These are phyloP conservation scores for Enteromius viviparus DNA, from an alignment of 2,797 vertebrate species.

Conservation along the genomic window DNA sequence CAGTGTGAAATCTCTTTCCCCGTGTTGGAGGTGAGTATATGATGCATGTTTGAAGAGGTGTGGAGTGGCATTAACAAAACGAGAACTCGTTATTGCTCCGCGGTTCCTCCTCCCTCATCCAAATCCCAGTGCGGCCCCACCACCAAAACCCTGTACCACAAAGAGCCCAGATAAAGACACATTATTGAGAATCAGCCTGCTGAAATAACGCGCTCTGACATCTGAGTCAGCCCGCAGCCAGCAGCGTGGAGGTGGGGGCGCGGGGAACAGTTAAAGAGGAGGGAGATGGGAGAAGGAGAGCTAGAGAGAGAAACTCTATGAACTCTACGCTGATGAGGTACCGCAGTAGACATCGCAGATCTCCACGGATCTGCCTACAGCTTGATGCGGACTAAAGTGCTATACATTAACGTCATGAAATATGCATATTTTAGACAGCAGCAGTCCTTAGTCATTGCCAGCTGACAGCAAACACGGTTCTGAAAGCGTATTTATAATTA, in stretches of 20 bases:
- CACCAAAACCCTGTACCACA: conserved; percentile 49
- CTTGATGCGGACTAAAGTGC: conserved; percentile 30
- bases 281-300: conserved; percentile 22
- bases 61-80: conserved; percentile 37
- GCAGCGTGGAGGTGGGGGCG: conserved; percentile 33
- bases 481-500: conserved; percentile 44
- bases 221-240: conserved; percentile 57
- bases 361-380: conserved; percentile 21
- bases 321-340: conserved; percentile 41
- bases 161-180: conserved; percentile 58
- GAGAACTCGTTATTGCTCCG: conserved; percentile 20
- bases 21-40: conserved; percentile 32
- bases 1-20: conserved; percentile 15
- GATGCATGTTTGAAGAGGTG: conserved; percentile 38
- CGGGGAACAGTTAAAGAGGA: conserved; percentile 4
- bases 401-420: conserved; percentile 46
- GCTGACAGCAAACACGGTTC: conserved; percentile 31
- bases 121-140: conserved; percentile 40
- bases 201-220: conserved; percentile 63
- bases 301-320: conserved; percentile 33
- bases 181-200: conserved; percentile 62
- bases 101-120: conserved; percentile 44
- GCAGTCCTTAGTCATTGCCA: conserved; percentile 23
- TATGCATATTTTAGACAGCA: conserved; percentile 41
- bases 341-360: conserved; percentile 2